phyloP scores from a whole-genome alignment of 1,140 invertebrate genomes.

The Amphibalanus amphitrite region DNA sequence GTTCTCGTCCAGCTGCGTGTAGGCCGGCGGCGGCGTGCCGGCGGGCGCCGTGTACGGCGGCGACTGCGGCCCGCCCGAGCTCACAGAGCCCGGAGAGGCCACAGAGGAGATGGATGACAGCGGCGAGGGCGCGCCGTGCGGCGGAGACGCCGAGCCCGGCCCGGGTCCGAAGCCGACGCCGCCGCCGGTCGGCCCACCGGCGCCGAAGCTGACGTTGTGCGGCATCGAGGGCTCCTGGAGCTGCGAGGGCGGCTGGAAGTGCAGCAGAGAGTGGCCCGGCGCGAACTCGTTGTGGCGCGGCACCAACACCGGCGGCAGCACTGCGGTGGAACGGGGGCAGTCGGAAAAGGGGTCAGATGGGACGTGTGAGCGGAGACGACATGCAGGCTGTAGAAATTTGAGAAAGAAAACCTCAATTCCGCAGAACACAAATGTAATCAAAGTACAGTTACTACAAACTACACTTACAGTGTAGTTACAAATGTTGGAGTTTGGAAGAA shows the following conservation, averaged over 20 bases:
- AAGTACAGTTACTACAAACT: no score
- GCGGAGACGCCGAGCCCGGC: not conserved
- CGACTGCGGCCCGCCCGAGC: not conserved
- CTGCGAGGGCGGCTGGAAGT: constrained; percentile 58
- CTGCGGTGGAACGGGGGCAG: constrained; percentile 33
- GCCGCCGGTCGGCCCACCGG: constrained; percentile 41
- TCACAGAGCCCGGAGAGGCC: not conserved
- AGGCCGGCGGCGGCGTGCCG: not conserved
- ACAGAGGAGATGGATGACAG: constrained; percentile 9
- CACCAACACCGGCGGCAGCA: constrained; percentile 86
- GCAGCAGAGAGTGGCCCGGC: constrained; percentile 66
- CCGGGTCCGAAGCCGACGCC: not conserved
- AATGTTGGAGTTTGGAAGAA: no score
- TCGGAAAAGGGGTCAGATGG: no score
- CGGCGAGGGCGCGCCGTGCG: constrained; percentile 7
- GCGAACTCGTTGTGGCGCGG: constrained; percentile 90
- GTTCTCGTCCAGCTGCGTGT: not conserved
- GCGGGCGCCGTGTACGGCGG: not conserved
- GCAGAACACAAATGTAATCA: no score
- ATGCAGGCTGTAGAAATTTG: no score
- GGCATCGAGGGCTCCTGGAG: constrained; percentile 80
- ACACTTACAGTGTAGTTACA: no score
- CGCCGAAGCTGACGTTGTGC: constrained; percentile 78
- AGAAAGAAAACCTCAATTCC: no score
- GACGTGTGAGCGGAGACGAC: no score